A percentile compares a stretch with the other conserved stretches of the same genome.
Conservation (phyloP, 2,797 vertebrate genomes). For the Ctenochaetus hawaiiensis region DNA sequence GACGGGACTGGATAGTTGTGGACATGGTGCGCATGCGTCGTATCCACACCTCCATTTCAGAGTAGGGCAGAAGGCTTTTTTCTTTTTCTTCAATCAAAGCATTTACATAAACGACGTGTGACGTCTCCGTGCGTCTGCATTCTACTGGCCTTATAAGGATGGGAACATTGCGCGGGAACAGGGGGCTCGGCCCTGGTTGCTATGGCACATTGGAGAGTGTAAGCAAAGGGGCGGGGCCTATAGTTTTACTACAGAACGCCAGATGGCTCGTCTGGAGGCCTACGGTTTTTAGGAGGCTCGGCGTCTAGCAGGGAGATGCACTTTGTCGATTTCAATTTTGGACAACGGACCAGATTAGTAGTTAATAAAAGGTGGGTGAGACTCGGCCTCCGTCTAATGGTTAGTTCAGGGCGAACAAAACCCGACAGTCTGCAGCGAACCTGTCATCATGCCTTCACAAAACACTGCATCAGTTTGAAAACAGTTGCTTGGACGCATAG, state of each 20-base stretch:
- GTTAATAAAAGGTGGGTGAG: constrained; percentile 47
- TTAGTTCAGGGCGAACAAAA: background rate
- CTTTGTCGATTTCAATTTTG: constrained; percentile 69
- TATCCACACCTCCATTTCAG: constrained; percentile 88
- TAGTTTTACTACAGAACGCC: constrained; percentile 78
- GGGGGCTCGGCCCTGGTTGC: constrained; percentile 87
- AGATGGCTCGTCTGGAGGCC: constrained; percentile 78
- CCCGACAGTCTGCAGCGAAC: background rate
- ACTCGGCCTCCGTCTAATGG: constrained; percentile 27
- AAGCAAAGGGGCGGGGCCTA: constrained; percentile 78
- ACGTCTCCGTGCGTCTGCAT: constrained; percentile 87
- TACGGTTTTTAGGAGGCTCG: constrained; percentile 55
- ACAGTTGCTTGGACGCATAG: background rate
- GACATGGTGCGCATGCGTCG: constrained; percentile 89
- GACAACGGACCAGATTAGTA: constrained; percentile 62
- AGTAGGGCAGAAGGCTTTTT: constrained; percentile 78
- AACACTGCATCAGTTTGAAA: background rate
- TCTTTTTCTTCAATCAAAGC: constrained; percentile 91
- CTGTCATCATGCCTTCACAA: background rate
- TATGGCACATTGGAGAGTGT: constrained; percentile 84
- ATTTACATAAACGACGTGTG: constrained; percentile 88
- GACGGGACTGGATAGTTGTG: constrained; percentile 87
- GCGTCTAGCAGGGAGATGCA: constrained; percentile 54
- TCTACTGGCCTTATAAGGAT: constrained; percentile 96
- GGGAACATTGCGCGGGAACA: constrained; percentile 94